Conservation (phyloP, 2,113 vertebrate genomes). For the Siphamia tubifer region DNA sequence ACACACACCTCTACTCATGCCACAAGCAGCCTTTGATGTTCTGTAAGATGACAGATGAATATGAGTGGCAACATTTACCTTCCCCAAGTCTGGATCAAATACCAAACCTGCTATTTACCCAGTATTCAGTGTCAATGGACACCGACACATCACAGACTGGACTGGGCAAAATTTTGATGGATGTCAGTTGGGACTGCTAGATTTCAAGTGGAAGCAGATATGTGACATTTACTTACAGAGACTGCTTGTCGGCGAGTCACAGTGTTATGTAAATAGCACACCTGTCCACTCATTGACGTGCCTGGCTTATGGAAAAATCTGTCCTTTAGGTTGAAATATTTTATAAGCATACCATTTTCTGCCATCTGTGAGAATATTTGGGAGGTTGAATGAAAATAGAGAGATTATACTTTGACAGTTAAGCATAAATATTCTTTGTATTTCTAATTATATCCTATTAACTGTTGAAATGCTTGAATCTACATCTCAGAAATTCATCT, state of each 20-base stretch:
- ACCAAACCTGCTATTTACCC: conserved; percentile 63
- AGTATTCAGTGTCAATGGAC: conserved; percentile 46
- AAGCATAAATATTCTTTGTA: too few species aligned
- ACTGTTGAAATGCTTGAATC: too few species aligned
- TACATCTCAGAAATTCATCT: neutral
- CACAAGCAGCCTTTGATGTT: neutral
- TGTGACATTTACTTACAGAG: conserved; percentile 79
- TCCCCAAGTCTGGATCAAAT: conserved; percentile 56
- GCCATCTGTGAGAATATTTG: conserved; percentile 54
- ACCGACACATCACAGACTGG: conserved; percentile 44
- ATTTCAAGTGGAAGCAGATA: conserved; percentile 62
- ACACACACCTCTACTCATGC: neutral
- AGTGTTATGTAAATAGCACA: conserved; percentile 80
- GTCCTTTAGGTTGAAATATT: conserved; percentile 57
- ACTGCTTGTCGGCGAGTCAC: conserved; percentile 49
- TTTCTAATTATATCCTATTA: too few species aligned
- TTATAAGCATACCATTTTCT: conserved; percentile 33
- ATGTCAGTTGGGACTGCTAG: conserved; percentile 66
- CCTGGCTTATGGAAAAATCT: conserved; percentile 60
- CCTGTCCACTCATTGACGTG: conserved; percentile 66
- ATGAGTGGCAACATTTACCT: conserved; percentile 61
- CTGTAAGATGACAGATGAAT: conserved; percentile 37
- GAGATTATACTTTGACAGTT: too few species aligned
- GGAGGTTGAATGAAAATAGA: neutral
- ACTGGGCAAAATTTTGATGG: conserved; percentile 67